A percentile compares a stretch with the other conserved stretches of the same genome.
phyloP scores from a whole-genome alignment of 2,888 invertebrate species.

The Agonopterix arenella region DNA sequence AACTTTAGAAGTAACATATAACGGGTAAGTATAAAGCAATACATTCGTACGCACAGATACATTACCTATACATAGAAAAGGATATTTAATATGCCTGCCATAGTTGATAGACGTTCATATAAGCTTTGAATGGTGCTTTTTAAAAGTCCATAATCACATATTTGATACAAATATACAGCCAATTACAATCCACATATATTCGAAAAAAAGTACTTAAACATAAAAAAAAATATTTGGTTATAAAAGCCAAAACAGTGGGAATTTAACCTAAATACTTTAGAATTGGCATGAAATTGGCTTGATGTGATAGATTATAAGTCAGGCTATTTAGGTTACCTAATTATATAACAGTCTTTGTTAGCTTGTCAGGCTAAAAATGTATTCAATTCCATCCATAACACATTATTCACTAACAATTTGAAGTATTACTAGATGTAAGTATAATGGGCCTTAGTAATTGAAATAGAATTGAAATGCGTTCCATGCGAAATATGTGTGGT shows the following conservation, averaged over 20 bases:
- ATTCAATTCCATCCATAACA: neutral
- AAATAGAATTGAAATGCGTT: neutral
- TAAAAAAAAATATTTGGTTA: too few relatives aligned
- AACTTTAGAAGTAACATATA: slow-evolving; percentile 17
- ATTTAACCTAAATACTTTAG: too few relatives aligned
- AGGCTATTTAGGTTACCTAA: too few relatives aligned
- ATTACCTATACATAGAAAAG: neutral
- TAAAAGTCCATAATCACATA: slow-evolving; percentile 2
- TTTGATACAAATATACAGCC: too few relatives aligned
- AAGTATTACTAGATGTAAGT: neutral
- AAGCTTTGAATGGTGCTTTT: slow-evolving; percentile 24
- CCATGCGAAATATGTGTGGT: too few relatives aligned
- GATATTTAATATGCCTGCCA: slow-evolving; percentile 11
- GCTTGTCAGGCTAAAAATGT: too few relatives aligned
- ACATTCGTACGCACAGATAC: slow-evolving; percentile 30
- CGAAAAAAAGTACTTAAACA: too few relatives aligned
- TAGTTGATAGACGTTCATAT: slow-evolving; percentile 12
- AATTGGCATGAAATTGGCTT: too few relatives aligned
- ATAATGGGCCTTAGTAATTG: neutral
- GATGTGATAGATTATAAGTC: too few relatives aligned
- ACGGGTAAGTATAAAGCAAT: slow-evolving; percentile 19
- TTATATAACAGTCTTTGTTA: too few relatives aligned
- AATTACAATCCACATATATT: too few relatives aligned
- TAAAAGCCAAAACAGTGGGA: too few relatives aligned
- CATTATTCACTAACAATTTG: neutral